Conservation (phyloP, 2,113 vertebrate species). For the Acrocephalus arundinaceus region DNA sequence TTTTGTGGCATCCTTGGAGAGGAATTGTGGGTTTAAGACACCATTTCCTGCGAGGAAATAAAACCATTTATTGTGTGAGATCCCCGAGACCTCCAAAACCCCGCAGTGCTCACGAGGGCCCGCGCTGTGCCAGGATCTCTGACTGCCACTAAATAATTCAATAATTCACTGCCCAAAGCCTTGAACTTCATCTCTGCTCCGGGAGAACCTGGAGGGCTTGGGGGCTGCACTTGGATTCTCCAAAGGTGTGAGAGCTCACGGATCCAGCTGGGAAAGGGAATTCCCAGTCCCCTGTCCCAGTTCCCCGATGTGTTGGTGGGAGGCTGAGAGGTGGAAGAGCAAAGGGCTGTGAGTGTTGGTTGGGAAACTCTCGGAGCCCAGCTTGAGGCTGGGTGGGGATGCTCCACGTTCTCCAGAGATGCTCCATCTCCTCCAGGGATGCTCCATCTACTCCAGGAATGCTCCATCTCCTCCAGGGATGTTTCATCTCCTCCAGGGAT, state of each 20-base stretch:
- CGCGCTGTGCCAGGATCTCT: background rate
- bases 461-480: background rate
- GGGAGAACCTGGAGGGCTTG: background rate
- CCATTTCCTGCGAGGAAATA: background rate
- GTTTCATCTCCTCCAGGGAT: background rate
- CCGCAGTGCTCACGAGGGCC: background rate
- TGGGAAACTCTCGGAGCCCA: fast-evolving
- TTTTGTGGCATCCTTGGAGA: fast-evolving
- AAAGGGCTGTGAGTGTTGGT: background rate
- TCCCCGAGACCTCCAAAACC: background rate
- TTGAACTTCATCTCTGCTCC: background rate
- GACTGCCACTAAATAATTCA: conserved; percentile 56
- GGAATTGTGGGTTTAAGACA: background rate
- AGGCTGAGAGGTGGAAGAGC: background rate
- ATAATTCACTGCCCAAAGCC: conserved; percentile 44
- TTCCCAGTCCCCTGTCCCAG: background rate
- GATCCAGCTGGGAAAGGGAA: background rate
- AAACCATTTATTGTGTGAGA: background rate
- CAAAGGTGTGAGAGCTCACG: fast-evolving
- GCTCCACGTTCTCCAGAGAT: background rate
- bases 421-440: background rate
- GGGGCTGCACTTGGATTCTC: fast-evolving
- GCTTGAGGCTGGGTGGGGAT: background rate
- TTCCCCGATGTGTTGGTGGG: background rate
- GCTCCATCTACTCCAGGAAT: background rate